A percentile compares a stretch with the other conserved stretches of the same genome.
Conservation (phyloP, 2,888 invertebrate species). For the Tinea pellionella region DNA sequence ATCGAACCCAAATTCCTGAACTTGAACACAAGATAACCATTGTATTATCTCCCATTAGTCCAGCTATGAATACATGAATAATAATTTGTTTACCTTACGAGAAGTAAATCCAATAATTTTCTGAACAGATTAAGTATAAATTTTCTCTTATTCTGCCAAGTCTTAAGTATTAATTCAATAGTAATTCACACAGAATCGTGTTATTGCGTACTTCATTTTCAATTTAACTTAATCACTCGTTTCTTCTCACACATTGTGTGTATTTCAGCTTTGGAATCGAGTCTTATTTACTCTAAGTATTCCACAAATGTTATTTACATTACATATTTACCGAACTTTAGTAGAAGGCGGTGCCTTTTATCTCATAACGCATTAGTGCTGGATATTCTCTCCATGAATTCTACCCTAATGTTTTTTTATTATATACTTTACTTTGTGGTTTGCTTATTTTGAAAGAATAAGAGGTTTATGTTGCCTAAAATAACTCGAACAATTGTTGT, state of each 20-base stretch:
- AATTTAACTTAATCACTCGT: background rate
- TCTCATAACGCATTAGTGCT: conserved; percentile 6
- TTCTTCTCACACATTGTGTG: background rate
- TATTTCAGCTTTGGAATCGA: background rate
- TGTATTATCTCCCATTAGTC: too few species aligned
- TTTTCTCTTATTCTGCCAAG: background rate
- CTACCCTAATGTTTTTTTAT: conserved; percentile 7
- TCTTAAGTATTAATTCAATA: background rate
- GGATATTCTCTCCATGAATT: conserved; percentile 7
- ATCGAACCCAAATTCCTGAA: too few species aligned
- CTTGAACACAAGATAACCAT: too few species aligned
- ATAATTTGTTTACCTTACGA: background rate
- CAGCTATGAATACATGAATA: background rate
- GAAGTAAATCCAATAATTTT: background rate
- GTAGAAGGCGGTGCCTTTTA: conserved; percentile 9
- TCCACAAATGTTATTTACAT: conserved; percentile 7
- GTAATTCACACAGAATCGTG: background rate
- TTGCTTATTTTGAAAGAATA: background rate
- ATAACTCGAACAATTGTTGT: conserved; percentile 3
- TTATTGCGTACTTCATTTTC: background rate
- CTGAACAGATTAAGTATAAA: background rate
- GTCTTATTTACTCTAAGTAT: conserved; percentile 9
- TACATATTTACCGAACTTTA: conserved; percentile 10
- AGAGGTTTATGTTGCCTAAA: conserved; percentile 6
- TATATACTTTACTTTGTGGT: background rate